Evolutionary conservation across 2,113 vertebrate species (phyloP), one percentile per base, ranked within the genome.

Genomic region (Hydropotes inermis): DNA sequence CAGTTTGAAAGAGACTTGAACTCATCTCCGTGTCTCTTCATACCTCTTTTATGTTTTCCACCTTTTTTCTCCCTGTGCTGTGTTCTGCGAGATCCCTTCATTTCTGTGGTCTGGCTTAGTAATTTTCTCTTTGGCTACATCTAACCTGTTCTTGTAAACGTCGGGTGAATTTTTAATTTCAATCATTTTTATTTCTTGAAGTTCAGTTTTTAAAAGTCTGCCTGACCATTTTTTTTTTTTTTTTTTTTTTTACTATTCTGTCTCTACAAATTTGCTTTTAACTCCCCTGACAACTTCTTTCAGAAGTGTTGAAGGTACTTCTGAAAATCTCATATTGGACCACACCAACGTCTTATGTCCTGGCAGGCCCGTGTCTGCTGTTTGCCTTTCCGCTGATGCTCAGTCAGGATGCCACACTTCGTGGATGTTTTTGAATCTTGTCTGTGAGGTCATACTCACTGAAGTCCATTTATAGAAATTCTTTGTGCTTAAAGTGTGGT

Each of bases 1-100:
- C 3, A 8, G 21, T 5, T 0, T 17, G 4, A 12, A 1, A 3
- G 55, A 8, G 5, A 12, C 16, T 4, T 12, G 3, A 28, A 13
- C 25, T 21, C 2, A 0, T 39, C 47, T 33, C 47, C 5, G 0
- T 0, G 27, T 39, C 58, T 16, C 57, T 36, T 12, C 5, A 39
- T 15, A 4, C 36, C 58, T 39, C 57, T 8, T 8, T 57, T 27
- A 10, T 5, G 7, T 6, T 70, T 33, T 39, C 47, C 30, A 6
- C n/a, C 28, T 88, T 45, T 54, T 87, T 79, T 47, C 11, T 36
- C 15, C 13, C 50, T n/a, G 16, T 67, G 23, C 23, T 11, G 23
- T 2, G 0, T 54, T 55, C n/a, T n/a, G 9, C 4, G 0, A 25
- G 50, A n/a, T 15, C 67, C 36, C 74, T 45, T 67, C 30, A 7